A percentile compares a stretch with the other conserved stretches of the same genome.
phyloP scores from a whole-genome alignment of 2,888 invertebrate species.

The Epinotia nisella region DNA sequence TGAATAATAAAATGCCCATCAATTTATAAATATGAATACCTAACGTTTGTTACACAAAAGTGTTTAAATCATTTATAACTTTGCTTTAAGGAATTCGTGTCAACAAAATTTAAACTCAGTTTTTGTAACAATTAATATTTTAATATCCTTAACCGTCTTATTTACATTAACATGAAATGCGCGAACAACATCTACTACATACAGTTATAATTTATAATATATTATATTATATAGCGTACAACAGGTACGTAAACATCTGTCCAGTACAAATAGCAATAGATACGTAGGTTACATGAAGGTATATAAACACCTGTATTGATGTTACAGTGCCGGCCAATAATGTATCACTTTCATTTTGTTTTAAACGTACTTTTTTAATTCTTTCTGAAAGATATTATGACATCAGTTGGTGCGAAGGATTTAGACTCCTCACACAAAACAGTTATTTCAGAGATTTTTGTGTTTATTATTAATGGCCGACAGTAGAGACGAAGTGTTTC shows the following conservation, averaged over 20 bases:
- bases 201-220: constrained; percentile 50
- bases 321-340: too few relatives aligned
- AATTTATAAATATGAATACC: too few relatives aligned
- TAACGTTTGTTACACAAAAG: too few relatives aligned
- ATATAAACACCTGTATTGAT: constrained; percentile 34
- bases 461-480: too few relatives aligned
- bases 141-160: constrained; percentile 78
- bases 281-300: constrained; percentile 33
- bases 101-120: constrained; percentile 28
- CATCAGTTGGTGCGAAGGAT: too few relatives aligned
- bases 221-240: constrained; percentile 71
- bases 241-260: constrained; percentile 67
- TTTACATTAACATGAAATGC: constrained; percentile 78
- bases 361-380: too few relatives aligned
- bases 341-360: too few relatives aligned
- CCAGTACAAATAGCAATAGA: constrained; percentile 50
- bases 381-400: too few relatives aligned
- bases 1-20: too few relatives aligned
- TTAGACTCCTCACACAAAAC: too few relatives aligned
- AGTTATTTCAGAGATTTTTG: too few relatives aligned
- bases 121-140: constrained; percentile 74
- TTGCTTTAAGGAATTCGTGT: neutral
- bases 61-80: too few relatives aligned
- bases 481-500: neutral
- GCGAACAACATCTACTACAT: constrained; percentile 69